A percentile compares a stretch with the other conserved stretches of the same genome.
Conservation (phyloP, 2,888 invertebrate species). For the Zhengitettix transpicula region DNA sequence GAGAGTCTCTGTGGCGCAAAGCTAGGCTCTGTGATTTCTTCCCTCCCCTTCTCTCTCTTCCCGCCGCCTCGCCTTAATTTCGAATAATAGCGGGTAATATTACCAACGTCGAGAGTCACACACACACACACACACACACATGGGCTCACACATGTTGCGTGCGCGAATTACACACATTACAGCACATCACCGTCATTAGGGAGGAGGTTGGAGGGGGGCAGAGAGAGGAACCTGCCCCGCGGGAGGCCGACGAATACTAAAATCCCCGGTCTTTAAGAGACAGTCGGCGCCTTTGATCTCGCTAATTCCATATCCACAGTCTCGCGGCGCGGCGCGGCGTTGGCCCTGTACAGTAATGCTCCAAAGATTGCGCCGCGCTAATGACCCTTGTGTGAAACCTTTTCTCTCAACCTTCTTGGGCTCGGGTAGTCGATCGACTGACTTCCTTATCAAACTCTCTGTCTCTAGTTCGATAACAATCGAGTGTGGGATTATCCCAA, state of each 20-base stretch:
- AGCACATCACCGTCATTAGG: slow-evolving; percentile 7
- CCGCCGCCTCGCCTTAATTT: neutral
- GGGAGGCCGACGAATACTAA: slow-evolving; percentile 4
- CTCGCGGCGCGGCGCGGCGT: too few species aligned
- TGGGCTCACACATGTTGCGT: neutral
- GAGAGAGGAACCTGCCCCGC: neutral
- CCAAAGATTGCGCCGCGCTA: neutral
- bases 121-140: neutral
- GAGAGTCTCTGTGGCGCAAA: too few species aligned
- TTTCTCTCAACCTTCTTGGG: too few species aligned
- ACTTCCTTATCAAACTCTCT: too few species aligned
- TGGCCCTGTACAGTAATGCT: neutral
- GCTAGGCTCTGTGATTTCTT: too few species aligned
- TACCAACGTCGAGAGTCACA: too few species aligned
- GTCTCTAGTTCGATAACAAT: too few species aligned
- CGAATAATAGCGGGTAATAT: neutral
- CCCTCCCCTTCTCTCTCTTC: too few species aligned
- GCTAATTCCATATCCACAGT: slow-evolving; percentile 6
- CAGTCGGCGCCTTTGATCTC: slow-evolving; percentile 11
- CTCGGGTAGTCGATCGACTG: too few species aligned
- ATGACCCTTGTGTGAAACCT: too few species aligned
- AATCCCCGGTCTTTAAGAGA: slow-evolving; percentile 9
- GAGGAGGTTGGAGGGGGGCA: neutral
- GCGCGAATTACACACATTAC: slow-evolving; percentile 9
- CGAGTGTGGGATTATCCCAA: too few species aligned